Evolutionary conservation across 2,888 invertebrate genomes (phyloP).

Genomic region (Lepidochitona cinerea): DNA sequence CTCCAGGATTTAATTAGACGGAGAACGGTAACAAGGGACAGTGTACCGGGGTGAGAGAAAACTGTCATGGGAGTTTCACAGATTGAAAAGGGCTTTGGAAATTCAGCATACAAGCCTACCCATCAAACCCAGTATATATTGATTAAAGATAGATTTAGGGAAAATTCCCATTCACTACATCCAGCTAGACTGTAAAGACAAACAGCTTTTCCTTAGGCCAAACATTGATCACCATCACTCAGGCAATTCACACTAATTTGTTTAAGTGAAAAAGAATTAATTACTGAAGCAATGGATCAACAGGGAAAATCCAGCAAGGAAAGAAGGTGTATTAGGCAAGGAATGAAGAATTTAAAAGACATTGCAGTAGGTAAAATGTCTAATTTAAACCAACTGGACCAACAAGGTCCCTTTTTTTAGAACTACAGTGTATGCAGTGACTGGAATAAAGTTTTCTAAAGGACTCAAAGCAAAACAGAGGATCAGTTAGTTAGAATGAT

Average conservation of each 20-base stretch:
- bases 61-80: background rate
- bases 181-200: too few relatives aligned
- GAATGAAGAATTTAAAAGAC: too few relatives aligned
- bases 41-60: background rate
- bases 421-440: too few relatives aligned
- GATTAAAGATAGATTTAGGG: background rate
- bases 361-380: too few relatives aligned
- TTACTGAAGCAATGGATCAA: background rate
- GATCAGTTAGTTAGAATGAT: too few relatives aligned
- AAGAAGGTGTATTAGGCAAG: background rate
- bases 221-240: conserved; percentile 4
- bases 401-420: too few relatives aligned
- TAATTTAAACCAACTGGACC: too few relatives aligned
- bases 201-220: too few relatives aligned
- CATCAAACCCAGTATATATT: background rate
- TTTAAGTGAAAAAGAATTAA: conserved; percentile 4
- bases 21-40: background rate
- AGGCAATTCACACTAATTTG: background rate
- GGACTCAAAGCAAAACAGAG: too few relatives aligned
- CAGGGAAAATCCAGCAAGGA: background rate
- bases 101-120: background rate
- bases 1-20: background rate
- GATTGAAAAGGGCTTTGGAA: background rate
- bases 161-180: too few relatives aligned
- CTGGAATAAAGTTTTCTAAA: too few relatives aligned